A percentile compares a stretch with the other conserved stretches of the same genome.
Conservation (phyloP, 2,888 invertebrate genomes). For the Acanthosepion pharaonis region DNA sequence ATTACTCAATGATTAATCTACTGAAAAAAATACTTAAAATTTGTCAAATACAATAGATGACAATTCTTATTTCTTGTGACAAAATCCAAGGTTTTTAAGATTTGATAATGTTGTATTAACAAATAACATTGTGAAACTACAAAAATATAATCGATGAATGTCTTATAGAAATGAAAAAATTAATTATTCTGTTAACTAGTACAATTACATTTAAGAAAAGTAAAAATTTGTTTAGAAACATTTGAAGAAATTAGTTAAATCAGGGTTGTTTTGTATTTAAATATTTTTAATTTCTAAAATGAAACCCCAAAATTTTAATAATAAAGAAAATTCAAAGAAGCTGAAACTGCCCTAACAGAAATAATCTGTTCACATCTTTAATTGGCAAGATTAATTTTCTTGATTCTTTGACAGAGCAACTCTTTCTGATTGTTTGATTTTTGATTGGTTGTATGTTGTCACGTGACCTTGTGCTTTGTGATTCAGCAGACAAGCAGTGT, state of each 20-base stretch:
- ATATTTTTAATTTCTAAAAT: not conserved
- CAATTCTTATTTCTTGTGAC: not conserved
- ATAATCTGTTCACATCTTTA: not conserved
- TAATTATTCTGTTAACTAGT: too few relatives aligned
- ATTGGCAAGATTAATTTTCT: not conserved
- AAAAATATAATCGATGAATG: not conserved
- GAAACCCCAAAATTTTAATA: not conserved
- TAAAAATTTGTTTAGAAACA: not conserved
- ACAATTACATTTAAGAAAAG: too few relatives aligned
- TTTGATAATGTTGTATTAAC: too few relatives aligned
- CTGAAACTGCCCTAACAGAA: not conserved
- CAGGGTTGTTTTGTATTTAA: not conserved
- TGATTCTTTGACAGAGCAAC: not conserved
- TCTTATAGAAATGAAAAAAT: not conserved
- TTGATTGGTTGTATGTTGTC: conserved; percentile 17
- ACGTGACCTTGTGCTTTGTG: conserved; percentile 16
- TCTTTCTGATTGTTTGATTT: conserved; percentile 18
- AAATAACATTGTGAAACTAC: not conserved
- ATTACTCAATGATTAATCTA: not conserved
- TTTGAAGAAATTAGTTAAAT: not conserved
- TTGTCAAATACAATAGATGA: not conserved
- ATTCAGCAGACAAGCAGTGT: conserved; percentile 13
- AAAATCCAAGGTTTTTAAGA: not conserved
- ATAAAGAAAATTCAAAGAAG: not conserved
- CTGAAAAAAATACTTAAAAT: not conserved